phyloP scores from a whole-genome alignment of 2,888 invertebrate genomes.

The Phorcus lineatus region DNA sequence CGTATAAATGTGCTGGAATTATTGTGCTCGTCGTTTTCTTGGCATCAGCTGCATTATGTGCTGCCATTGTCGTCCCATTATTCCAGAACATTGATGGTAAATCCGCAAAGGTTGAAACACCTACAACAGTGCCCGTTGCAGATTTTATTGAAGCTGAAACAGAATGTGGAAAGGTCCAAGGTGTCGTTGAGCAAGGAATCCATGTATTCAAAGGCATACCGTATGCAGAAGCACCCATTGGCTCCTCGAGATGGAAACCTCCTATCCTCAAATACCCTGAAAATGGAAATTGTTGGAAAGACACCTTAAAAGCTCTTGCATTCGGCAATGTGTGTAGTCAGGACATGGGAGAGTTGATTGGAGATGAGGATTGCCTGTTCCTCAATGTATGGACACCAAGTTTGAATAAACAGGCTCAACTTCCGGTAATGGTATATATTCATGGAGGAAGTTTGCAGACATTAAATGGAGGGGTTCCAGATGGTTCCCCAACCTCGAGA shows the following conservation, averaged over 20 bases:
- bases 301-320: constrained; percentile 38
- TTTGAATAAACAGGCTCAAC: constrained; percentile 45
- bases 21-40: too few relatives aligned
- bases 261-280: constrained; percentile 31
- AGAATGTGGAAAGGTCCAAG: constrained; percentile 53
- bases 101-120: too few relatives aligned
- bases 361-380: constrained; percentile 61
- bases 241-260: constrained; percentile 47
- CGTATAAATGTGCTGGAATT: too few relatives aligned
- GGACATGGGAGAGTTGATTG: constrained; percentile 32
- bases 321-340: constrained; percentile 48
- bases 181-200: constrained; percentile 37
- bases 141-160: constrained; percentile 12
- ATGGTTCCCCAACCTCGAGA: constrained; percentile 81
- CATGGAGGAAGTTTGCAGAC: constrained; percentile 65
- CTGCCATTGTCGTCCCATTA: too few relatives aligned
- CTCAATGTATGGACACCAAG: constrained; percentile 69
- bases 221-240: constrained; percentile 52
- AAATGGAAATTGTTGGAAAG: constrained; percentile 52
- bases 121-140: too few relatives aligned
- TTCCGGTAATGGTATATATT: constrained; percentile 72
- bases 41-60: too few relatives aligned
- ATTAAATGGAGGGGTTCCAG: constrained; percentile 53
- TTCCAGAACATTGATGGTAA: too few relatives aligned
- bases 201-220: constrained; percentile 55